These are phyloP conservation scores for Sebastes itinus DNA, from an alignment of 2,797 vertebrate genomes.

Conservation along the genomic window DNA sequence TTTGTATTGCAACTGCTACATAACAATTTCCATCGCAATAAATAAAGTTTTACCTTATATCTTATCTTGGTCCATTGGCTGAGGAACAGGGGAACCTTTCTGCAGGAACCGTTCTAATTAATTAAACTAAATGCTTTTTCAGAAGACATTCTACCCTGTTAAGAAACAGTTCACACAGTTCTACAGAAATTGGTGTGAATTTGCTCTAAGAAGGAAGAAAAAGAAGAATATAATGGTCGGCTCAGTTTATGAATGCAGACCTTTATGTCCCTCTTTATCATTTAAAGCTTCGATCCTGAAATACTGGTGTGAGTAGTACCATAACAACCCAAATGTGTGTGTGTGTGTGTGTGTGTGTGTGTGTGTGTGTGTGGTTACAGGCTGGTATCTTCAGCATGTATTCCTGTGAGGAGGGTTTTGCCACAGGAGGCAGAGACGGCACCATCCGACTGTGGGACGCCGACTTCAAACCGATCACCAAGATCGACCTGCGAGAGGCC, in stretches of 20 bases:
- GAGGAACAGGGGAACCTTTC: no score
- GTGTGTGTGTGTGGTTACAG: conserved; percentile 64
- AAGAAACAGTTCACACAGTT: neutral
- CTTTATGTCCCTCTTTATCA: neutral
- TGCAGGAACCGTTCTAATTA: neutral
- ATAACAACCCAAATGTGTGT: neutral
- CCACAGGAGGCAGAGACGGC: conserved; percentile 94
- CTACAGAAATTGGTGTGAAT: neutral
- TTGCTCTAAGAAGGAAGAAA: neutral
- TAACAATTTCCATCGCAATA: neutral
- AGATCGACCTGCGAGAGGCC: conserved; percentile 95
- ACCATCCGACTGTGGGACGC: conserved; percentile 94
- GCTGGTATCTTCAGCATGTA: conserved; percentile 98
- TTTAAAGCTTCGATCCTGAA: neutral
- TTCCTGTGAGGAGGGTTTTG: conserved; percentile 94
- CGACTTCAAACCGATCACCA: conserved; percentile 96
- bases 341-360: neutral
- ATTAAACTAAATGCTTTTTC: neutral
- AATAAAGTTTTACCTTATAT: neutral
- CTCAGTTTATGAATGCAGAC: neutral
- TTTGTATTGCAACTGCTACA: neutral
- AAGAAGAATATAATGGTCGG: neutral
- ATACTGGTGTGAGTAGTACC: neutral
- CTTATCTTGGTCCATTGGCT: neutral
- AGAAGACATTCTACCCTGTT: neutral